Percentiles rank a stretch among this genome's conserved stretches.
Conservation (phyloP, 2,113 vertebrate species). For the Lepidothrix coronata region DNA sequence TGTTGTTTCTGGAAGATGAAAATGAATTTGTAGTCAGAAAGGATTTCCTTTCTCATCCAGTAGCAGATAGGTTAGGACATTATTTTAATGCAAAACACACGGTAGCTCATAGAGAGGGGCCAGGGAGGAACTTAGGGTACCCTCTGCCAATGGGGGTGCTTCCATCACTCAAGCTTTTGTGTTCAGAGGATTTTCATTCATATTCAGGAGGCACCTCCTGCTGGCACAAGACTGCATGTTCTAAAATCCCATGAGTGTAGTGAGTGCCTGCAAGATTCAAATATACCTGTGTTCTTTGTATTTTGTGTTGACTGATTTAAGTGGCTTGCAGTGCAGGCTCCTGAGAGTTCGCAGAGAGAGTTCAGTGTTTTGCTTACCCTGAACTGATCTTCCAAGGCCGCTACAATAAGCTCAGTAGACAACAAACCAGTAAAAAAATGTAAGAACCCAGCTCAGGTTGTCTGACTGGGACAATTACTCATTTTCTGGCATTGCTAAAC, state of each 20-base stretch:
- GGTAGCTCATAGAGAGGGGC: background rate
- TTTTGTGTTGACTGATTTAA: background rate
- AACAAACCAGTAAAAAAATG: background rate
- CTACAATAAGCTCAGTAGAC: background rate
- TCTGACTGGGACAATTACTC: background rate
- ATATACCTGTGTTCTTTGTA: background rate
- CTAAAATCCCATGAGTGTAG: background rate
- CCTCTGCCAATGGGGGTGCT: background rate
- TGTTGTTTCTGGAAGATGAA: background rate
- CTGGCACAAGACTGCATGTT: fast-evolving
- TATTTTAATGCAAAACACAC: background rate
- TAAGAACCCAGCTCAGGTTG: background rate
- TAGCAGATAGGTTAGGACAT: background rate
- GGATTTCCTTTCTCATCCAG: background rate
- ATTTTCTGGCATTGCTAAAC: background rate
- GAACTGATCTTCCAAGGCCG: background rate
- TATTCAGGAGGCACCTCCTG: background rate
- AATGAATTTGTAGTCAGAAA: background rate
- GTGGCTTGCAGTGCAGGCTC: background rate
- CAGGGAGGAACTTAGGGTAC: background rate
- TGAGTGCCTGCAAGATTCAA: background rate
- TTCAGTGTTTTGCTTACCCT: background rate
- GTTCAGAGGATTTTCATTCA: background rate
- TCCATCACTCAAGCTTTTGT: background rate
- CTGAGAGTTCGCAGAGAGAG: background rate